These are phyloP conservation scores for Aspidiotus destructor DNA, from an alignment of 2,888 invertebrate species.

Conservation along the genomic window DNA sequence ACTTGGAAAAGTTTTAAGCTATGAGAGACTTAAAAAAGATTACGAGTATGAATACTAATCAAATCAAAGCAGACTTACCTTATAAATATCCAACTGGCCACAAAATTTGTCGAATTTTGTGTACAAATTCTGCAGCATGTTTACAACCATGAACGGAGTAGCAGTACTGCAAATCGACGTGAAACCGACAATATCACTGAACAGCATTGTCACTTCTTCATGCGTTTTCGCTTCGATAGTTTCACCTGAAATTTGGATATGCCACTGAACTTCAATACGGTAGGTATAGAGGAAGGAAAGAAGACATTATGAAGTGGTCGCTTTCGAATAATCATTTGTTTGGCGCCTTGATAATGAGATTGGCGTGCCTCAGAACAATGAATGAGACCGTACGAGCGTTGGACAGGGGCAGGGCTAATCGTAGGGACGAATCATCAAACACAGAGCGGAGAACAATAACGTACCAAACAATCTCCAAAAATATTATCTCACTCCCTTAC, in stretches of 20 bases:
- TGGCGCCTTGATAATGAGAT: no score
- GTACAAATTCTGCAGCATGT: slow-evolving; percentile 85
- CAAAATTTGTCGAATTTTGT: slow-evolving; percentile 88
- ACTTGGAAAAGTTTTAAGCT: no score
- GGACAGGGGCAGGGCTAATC: no score
- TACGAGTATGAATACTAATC: background rate
- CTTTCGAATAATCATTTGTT: no score
- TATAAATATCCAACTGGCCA: slow-evolving; percentile 87
- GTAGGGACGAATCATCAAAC: no score
- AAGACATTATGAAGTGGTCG: no score
- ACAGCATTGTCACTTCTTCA: slow-evolving; percentile 88
- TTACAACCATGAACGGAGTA: slow-evolving; percentile 91
- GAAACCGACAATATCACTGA: slow-evolving; percentile 93
- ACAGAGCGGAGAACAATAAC: no score
- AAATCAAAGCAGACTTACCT: slow-evolving; percentile 50
- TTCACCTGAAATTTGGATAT: slow-evolving; percentile 51
- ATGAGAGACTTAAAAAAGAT: background rate
- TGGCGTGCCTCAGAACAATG: no score
- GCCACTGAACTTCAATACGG: background rate
- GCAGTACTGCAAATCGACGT: slow-evolving; percentile 91
- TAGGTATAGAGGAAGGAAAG: background rate
- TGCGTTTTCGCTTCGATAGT: slow-evolving; percentile 86
- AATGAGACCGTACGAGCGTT: no score
- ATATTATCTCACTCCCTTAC: no score
- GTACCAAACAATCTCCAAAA: no score